Percentiles rank a stretch among this genome's conserved stretches.
Evolutionary conservation across 2,113 vertebrate genomes (phyloP).

Genomic region (Beaufortia kweichowensis): DNA sequence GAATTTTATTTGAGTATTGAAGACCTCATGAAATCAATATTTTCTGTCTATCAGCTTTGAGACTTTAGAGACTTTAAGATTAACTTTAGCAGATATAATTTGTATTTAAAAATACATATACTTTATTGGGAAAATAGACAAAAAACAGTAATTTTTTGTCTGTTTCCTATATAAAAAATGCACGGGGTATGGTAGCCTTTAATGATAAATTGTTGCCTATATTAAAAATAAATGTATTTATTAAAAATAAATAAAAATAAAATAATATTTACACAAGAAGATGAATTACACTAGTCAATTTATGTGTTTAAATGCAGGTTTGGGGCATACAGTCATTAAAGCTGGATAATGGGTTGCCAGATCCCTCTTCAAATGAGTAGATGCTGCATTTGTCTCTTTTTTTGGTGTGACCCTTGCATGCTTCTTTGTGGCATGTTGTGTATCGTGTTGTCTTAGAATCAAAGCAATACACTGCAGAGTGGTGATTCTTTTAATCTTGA

Average conservation of each 20-base stretch:
- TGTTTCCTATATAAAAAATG: too few relatives aligned
- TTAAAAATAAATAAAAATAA: background rate
- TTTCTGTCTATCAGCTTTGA: too few relatives aligned
- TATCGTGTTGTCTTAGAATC: slow-evolving; percentile 6
- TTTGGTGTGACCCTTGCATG: background rate
- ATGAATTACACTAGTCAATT: too few relatives aligned
- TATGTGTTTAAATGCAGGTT: background rate
- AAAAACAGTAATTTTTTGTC: too few relatives aligned
- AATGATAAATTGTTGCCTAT: too few relatives aligned
- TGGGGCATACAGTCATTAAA: background rate
- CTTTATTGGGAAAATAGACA: too few relatives aligned
- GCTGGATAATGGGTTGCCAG: background rate
- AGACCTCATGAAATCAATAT: too few relatives aligned
- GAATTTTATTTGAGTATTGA: background rate
- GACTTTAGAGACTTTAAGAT: too few relatives aligned
- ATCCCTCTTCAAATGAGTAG: background rate
- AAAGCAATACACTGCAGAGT: background rate
- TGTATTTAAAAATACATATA: too few relatives aligned
- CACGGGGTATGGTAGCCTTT: too few relatives aligned
- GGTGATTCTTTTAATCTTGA: background rate
- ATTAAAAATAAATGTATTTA: too few relatives aligned
- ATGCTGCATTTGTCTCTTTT: background rate
- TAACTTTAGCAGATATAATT: too few relatives aligned
- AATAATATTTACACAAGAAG: background rate
- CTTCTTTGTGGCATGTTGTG: background rate